Conservation (phyloP, 1,140 invertebrate genomes). For the Heliothis virescens region DNA sequence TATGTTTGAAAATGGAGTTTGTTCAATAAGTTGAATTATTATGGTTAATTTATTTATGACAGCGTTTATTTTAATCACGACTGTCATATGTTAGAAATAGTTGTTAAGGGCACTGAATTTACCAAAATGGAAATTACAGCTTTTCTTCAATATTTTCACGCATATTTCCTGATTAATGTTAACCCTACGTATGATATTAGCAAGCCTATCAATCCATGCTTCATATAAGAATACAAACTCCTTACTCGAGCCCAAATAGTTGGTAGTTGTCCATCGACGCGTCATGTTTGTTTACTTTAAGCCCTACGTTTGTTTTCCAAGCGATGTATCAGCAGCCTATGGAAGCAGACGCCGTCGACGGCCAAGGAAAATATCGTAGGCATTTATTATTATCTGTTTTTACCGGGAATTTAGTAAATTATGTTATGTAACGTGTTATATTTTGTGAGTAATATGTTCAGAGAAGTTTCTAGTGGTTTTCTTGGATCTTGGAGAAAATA, state of each 20-base stretch:
- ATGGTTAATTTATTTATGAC: too few relatives aligned
- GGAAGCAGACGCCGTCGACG: constrained; percentile 4
- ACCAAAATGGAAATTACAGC: too few relatives aligned
- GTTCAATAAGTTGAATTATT: too few relatives aligned
- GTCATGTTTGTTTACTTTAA: constrained; percentile 66
- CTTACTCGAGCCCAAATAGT: constrained; percentile 11
- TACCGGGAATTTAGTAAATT: constrained; percentile 15
- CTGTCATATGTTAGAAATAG: too few relatives aligned
- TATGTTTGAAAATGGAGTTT: too few relatives aligned
- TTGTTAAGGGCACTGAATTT: too few relatives aligned
- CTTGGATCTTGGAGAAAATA: too few relatives aligned
- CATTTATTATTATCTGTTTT: constrained; percentile 18
- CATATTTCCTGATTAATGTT: too few relatives aligned
- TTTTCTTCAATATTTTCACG: too few relatives aligned
- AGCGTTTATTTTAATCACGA: too few relatives aligned
- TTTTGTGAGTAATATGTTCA: too few relatives aligned
- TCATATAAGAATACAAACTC: constrained; percentile 2
- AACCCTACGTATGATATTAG: background rate
- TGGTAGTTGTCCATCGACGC: constrained; percentile 59
- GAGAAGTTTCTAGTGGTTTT: too few relatives aligned
- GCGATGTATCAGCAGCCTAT: background rate
- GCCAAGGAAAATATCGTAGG: constrained; percentile 22
- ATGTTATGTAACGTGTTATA: constrained; percentile 13
- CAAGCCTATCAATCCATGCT: background rate
- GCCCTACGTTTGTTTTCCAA: constrained; percentile 50